Evolutionary conservation across 2,888 invertebrate species (phyloP).

Genomic region (Aspidiotus rigidus): DNA sequence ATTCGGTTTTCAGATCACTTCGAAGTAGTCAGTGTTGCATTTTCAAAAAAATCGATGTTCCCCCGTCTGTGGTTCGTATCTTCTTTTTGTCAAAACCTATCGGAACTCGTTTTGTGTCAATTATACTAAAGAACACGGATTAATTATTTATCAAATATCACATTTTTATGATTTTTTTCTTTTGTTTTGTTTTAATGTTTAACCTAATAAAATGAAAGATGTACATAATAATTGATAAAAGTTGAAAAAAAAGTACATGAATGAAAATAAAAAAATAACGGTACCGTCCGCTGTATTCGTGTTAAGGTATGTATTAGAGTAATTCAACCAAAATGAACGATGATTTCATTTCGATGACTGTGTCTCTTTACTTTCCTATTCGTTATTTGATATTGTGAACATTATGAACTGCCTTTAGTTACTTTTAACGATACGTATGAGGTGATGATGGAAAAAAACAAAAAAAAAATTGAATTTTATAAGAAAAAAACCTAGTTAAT

Average conservation of each 20-base stretch:
- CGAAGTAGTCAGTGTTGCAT: slow-evolving; percentile 30
- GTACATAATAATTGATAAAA: slow-evolving; percentile 7
- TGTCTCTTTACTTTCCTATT: slow-evolving; percentile 26
- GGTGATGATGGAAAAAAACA: background rate
- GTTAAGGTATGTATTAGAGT: background rate
- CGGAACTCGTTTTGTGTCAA: slow-evolving; percentile 25
- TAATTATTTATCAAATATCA: slow-evolving; percentile 28
- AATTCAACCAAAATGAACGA: slow-evolving; percentile 28
- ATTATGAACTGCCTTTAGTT: slow-evolving; percentile 26
- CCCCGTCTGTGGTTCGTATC: background rate
- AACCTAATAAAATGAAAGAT: background rate
- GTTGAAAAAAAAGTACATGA: no score
- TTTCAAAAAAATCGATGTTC: slow-evolving; percentile 5
- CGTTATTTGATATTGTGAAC: background rate
- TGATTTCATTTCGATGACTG: slow-evolving; percentile 18
- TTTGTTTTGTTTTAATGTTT: slow-evolving; percentile 5
- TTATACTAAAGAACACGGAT: slow-evolving; percentile 24
- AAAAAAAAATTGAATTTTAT: background rate
- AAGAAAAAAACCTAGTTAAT: slow-evolving; percentile 17
- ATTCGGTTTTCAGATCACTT: slow-evolving; percentile 20
- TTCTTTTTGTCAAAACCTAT: slow-evolving; percentile 22
- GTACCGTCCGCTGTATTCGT: no score
- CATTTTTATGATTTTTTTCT: slow-evolving; percentile 26
- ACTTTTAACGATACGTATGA: background rate
- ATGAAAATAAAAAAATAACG: no score